Evolutionary conservation across 2,888 invertebrate genomes (phyloP).

Genomic region (Uloborus plumipes): DNA sequence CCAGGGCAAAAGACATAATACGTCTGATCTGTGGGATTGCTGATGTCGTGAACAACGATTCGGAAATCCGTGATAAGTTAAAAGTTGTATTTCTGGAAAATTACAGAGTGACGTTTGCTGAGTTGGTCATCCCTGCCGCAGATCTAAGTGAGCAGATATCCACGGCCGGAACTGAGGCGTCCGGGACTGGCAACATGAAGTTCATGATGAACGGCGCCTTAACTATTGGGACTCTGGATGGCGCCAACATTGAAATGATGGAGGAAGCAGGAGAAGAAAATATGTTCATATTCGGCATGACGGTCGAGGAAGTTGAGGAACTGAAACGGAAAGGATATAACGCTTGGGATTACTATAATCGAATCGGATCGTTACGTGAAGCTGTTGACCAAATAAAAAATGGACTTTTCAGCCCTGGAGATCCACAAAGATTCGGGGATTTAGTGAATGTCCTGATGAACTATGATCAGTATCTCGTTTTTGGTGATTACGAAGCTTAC

Average conservation of each 20-base stretch:
- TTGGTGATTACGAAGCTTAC: slow-evolving; percentile 97
- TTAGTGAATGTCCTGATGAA: slow-evolving; percentile 90
- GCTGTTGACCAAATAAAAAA: slow-evolving; percentile 96
- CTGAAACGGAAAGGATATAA: slow-evolving; percentile 82
- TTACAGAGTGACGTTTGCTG: slow-evolving; percentile 98
- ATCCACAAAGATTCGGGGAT: slow-evolving; percentile 90
- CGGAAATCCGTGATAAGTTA: slow-evolving; percentile 95
- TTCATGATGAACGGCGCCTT: slow-evolving; percentile 98
- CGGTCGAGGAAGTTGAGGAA: slow-evolving; percentile 82
- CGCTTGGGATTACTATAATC: slow-evolving; percentile 92
- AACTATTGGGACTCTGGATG: slow-evolving; percentile 99
- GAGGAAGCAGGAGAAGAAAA: slow-evolving; percentile 98
- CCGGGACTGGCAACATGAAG: slow-evolving; percentile 99
- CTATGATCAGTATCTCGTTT: slow-evolving; percentile 90
- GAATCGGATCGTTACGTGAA: slow-evolving; percentile 89
- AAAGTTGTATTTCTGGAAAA: slow-evolving; percentile 94
- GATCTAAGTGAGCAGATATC: slow-evolving; percentile 99
- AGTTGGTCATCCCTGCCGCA: slow-evolving; percentile 98
- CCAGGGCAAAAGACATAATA: slow-evolving; percentile 98
- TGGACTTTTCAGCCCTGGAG: slow-evolving; percentile 91
- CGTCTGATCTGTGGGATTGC: slow-evolving; percentile 94
- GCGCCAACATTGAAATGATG: slow-evolving; percentile 99
- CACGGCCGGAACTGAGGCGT: slow-evolving; percentile 99
- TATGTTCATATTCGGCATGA: slow-evolving; percentile 97
- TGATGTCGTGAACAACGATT: slow-evolving; percentile 96